Evolutionary conservation across 1,140 invertebrate genomes (phyloP).

Genomic region (Aleiodes sp.): DNA sequence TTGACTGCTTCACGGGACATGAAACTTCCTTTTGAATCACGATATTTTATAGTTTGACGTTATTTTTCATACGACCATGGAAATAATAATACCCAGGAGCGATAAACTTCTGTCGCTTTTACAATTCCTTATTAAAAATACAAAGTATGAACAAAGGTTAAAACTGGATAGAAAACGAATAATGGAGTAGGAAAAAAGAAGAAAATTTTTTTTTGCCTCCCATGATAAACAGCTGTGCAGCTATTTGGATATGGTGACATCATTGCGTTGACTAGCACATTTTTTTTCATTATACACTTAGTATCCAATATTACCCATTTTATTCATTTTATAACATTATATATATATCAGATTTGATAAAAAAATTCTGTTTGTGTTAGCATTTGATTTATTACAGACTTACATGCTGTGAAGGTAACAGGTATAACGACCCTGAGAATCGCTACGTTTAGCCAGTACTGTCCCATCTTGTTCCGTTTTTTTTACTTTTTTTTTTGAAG

Average conservation of each 20-base stretch:
- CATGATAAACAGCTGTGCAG: not conserved
- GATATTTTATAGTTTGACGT: too few relatives aligned
- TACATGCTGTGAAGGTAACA: constrained; percentile 53
- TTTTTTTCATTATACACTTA: not conserved
- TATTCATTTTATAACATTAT: not conserved
- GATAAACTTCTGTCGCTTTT: too few relatives aligned
- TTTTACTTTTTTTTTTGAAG: not conserved
- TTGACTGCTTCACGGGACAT: too few relatives aligned
- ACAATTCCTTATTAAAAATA: too few relatives aligned
- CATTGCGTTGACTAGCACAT: not conserved
- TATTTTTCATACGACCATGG: too few relatives aligned
- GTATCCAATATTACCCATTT: too few relatives aligned
- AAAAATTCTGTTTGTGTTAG: not conserved
- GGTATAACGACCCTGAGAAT: constrained; percentile 59
- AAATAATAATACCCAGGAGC: too few relatives aligned
- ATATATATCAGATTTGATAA: not conserved
- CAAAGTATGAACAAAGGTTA: too few relatives aligned
- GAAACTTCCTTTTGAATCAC: too few relatives aligned
- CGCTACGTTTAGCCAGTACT: constrained; percentile 59
- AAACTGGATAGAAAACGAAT: too few relatives aligned
- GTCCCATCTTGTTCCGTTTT: constrained; percentile 47
- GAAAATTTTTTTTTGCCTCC: too few relatives aligned
- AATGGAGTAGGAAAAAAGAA: too few relatives aligned
- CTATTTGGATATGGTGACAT: not conserved
- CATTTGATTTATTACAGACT: constrained; percentile 40